Percentiles rank a stretch among this genome's conserved stretches.
phyloP scores from a whole-genome alignment of 2,888 invertebrate genomes.

The Eudasyphora cyanicolor region DNA sequence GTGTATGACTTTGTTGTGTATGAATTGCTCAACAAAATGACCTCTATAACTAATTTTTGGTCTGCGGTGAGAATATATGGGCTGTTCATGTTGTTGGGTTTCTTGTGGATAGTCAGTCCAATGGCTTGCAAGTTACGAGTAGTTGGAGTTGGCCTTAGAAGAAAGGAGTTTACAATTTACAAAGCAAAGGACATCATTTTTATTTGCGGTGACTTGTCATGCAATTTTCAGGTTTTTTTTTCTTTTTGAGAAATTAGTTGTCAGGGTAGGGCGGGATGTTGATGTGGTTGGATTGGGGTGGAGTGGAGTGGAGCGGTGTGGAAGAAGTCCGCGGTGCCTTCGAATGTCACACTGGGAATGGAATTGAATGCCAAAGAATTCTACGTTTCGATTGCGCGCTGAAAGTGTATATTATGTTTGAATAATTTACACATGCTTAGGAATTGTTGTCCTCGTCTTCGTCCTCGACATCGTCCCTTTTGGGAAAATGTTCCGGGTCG shows the following conservation, averaged over 20 bases:
- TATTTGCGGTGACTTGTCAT: constrained; percentile 64
- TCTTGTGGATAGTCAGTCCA: constrained; percentile 34
- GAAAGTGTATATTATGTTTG: constrained; percentile 65
- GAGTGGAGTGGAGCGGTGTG: background rate
- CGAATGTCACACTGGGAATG: constrained; percentile 23
- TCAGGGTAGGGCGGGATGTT: constrained; percentile 40
- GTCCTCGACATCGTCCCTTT: background rate
- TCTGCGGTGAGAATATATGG: background rate
- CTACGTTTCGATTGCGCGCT: constrained; percentile 57
- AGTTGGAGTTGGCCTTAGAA: constrained; percentile 32
- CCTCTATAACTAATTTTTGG: background rate
- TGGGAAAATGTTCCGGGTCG: background rate
- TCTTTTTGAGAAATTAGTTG: constrained; percentile 29
- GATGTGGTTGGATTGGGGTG: no score
- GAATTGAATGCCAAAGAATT: constrained; percentile 35
- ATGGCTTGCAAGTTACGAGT: constrained; percentile 5
- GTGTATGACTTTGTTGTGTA: background rate
- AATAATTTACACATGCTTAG: constrained; percentile 67
- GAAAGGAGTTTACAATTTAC: constrained; percentile 38
- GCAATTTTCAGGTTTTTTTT: constrained; percentile 43
- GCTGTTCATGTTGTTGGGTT: constrained; percentile 36
- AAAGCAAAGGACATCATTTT: constrained; percentile 61
- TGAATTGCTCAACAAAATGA: background rate
- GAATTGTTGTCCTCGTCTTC: constrained; percentile 47
- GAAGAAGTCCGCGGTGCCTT: no score